Conservation (phyloP, 2,113 vertebrate species). For the Lepus timidus region DNA sequence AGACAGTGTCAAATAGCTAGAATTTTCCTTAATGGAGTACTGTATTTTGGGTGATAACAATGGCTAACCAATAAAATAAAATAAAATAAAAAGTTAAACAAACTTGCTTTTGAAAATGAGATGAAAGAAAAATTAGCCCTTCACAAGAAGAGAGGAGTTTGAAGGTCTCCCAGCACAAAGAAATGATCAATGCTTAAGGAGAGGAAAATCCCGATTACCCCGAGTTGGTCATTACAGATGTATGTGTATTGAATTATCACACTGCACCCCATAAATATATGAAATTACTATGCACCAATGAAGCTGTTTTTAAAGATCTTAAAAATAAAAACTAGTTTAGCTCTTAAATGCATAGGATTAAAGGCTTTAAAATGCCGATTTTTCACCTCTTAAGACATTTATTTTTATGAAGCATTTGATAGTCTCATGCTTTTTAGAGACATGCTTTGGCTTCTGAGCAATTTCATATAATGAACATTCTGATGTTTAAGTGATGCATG, state of each 20-base stretch:
- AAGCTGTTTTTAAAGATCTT: not conserved
- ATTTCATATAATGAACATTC: slow-evolving; percentile 10
- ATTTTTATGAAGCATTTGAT: slow-evolving; percentile 36
- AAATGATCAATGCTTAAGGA: not conserved
- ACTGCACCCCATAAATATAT: not conserved
- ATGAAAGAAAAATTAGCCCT: not conserved
- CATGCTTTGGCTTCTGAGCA: slow-evolving; percentile 16
- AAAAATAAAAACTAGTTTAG: not conserved
- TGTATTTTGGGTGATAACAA: not conserved
- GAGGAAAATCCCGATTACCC: not conserved
- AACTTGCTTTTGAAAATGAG: not conserved
- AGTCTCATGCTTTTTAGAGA: slow-evolving; percentile 34
- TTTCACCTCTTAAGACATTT: slow-evolving; percentile 31
- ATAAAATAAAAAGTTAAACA: not conserved
- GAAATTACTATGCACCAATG: not conserved
- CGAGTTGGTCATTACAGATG: not conserved
- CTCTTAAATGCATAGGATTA: slow-evolving; percentile 32
- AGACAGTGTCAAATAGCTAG: not conserved
- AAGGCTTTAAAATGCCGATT: not conserved
- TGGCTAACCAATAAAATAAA: not conserved
- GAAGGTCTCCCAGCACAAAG: not conserved
- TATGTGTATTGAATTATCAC: not conserved
- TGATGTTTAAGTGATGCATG: not conserved
- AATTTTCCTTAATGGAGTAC: not conserved
- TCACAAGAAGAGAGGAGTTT: not conserved